Percentiles rank a stretch among this genome's conserved stretches.
Evolutionary conservation across 2,888 invertebrate genomes (phyloP).

Genomic region (Artemia sinica): DNA sequence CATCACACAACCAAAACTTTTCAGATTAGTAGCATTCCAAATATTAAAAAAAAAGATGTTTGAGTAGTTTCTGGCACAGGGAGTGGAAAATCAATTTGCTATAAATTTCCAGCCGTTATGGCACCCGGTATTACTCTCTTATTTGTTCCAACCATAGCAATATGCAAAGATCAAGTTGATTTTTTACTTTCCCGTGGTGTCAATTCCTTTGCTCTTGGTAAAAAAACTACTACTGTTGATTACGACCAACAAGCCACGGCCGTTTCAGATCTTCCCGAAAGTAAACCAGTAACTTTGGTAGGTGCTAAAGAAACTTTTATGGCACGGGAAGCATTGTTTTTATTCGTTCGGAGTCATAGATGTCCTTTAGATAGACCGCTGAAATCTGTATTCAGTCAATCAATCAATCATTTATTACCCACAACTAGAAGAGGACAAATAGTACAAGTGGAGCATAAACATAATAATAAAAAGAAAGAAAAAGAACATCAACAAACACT

Average conservation of each 20-base stretch:
- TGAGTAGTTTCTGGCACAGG: not conserved
- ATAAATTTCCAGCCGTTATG: not conserved
- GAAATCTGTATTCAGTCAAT: no score
- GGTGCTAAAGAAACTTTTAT: not conserved
- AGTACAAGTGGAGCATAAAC: no score
- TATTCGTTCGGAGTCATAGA: not conserved
- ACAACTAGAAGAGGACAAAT: no score
- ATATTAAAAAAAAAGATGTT: slow-evolving; percentile 4
- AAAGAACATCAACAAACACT: no score
- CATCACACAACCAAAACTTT: slow-evolving; percentile 5
- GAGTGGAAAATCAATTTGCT: not conserved
- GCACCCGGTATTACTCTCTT: not conserved
- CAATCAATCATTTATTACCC: no score
- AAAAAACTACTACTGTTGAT: not conserved
- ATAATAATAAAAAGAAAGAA: no score
- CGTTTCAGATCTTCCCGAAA: not conserved
- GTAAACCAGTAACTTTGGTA: not conserved
- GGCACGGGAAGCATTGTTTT: not conserved
- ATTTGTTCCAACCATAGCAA: not conserved
- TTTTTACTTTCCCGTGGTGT: not conserved
- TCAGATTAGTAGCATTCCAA: slow-evolving; percentile 2
- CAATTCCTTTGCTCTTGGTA: not conserved
- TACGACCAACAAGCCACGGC: not conserved
- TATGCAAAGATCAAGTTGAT: not conserved
- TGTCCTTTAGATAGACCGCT: not conserved